Base-by-base conservation (phyloP, 1,140 invertebrate species). In the Listronotus bonariensis region DNA sequence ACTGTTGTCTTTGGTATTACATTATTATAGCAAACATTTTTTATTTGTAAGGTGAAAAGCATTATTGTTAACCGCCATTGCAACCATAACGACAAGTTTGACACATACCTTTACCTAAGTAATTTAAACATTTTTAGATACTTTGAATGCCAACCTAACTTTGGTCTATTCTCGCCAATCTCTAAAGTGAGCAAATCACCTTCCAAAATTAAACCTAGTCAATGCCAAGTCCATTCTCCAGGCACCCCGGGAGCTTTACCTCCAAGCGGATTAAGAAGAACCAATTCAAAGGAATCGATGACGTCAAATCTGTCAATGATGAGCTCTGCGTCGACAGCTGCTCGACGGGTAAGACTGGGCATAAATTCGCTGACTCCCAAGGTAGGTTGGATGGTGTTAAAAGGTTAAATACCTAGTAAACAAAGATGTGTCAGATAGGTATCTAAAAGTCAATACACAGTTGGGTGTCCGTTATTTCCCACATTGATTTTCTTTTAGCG, bases 81-180 rank as follows among this genome's bases (percentile, higher is more conserved):
- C n/a, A n/a, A n/a, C n/a, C n/a, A n/a, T n/a, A n/a, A n/a, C n/a
- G n/a, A n/a, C n/a, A n/a, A n/a, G n/a, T n/a, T n/a, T n/a, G n/a
- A n/a, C n/a, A n/a, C n/a, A n/a, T n/a, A n/a, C n/a, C n/a, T n/a
- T n/a, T n/a, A n/a, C n/a, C n/a, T n/a, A n/a, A n/a, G n/a, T n/a
- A n/a, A n/a, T n/a, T n/a, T n/a, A n/a, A n/a, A n/a, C n/a, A n/a
- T 67, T 80, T 84, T 36, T 80, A 96, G 95, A 82, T 99, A 98
- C 82, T 98, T 98, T 82, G 88, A 92, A 68, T 98, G 96, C 79
- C 85, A 86, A 60, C 89, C 91, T 15, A 91, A 92, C 73, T 92
- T 91, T 79, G 97, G 96, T 2, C 82, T 98, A 31, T 98, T 99
- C 82, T 93, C 95, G 7, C 95, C 95, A 0, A 79, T 90, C 18